Conservation (phyloP, 2,113 vertebrate species). For the Tor tambroides region DNA sequence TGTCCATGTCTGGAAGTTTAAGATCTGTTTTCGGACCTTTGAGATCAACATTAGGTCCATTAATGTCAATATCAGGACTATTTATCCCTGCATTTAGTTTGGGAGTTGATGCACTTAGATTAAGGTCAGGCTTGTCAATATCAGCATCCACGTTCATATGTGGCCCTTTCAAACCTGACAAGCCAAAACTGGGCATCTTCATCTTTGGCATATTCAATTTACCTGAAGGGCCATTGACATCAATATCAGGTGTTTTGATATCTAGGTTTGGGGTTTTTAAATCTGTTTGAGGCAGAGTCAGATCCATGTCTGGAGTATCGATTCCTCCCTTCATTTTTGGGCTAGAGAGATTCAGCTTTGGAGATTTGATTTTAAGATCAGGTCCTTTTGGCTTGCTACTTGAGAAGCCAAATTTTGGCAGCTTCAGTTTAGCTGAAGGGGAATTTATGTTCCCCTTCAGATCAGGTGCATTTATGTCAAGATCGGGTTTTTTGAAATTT, state of each 20-base stretch:
- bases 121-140: conserved; percentile 49
- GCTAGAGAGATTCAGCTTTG: conserved; percentile 50
- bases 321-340: conserved; percentile 67
- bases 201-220: conserved; percentile 59
- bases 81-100: conserved; percentile 46
- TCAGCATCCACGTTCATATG: conserved; percentile 56
- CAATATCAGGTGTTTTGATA: conserved; percentile 29
- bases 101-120: conserved; percentile 35
- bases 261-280: conserved; percentile 21
- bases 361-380: conserved; percentile 56
- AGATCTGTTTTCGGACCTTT: conserved; percentile 13
- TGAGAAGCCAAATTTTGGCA: background rate
- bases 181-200: conserved; percentile 53
- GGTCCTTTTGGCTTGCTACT: conserved; percentile 51
- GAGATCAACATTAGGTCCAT: conserved; percentile 47
- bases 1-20: conserved; percentile 58
- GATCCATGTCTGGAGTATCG: conserved; percentile 51
- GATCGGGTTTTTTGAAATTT: conserved; percentile 24
- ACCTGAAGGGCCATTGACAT: conserved; percentile 56
- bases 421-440: conserved; percentile 12
- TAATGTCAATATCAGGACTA: conserved; percentile 45
- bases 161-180: conserved; percentile 58
- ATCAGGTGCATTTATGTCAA: conserved; percentile 15
- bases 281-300: conserved; percentile 55
- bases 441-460: background rate